Evolutionary conservation across 2,113 vertebrate genomes (phyloP), one percentile per base, ranked within the genome.

Genomic region (Sprattus sprattus): DNA sequence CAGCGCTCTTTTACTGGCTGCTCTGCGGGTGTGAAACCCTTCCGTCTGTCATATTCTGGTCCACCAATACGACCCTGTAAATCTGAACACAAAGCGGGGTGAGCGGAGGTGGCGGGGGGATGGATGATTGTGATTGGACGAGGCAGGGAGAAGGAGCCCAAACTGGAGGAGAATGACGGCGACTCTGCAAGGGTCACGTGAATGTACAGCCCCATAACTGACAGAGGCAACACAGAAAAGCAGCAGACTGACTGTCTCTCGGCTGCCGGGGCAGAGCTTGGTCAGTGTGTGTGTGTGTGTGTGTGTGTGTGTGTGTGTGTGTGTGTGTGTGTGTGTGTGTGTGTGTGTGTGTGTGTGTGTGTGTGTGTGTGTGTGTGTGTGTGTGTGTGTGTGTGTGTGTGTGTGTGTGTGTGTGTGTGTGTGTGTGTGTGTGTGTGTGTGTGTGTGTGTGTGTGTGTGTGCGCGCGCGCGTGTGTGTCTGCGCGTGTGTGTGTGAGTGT

Each of bases 1-100:
- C 83, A 85, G 83, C 25, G 83, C 39, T 49, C 88, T 85, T 89
- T 87, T 87, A 85, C 88, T 81, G 86, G 84, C 86, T 85, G 86
- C 82, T 85, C 46, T 89, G 88, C 87, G 88, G 84, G 86, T 87
- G 88, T 87, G 88, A 89, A 86, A 87, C 80, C 81, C 81, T 82
- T 86, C 86, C 86, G 85, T 83, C 85, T 88, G 87, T 84, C 82
- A 86, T 85, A 87, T 83, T 85, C 83, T 78, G 83, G 60, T 85
- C 45, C 16, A 82, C 80, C 83, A 78, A 46, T 86, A 84, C 80
- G 22, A 71, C 82, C 81, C 85, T 84, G 82, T 86, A 83, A 84
- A 86, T 86, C 64, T 81, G 84, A 81, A 44, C 78, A 16, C 57
- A 85, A 81, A 47, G 83, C n/a, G 9, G n/a, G 25, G 64, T 20